Percentiles rank a stretch among this genome's conserved stretches.
Conservation (phyloP, 2,888 invertebrate genomes). For the Sminthurinus aureus region DNA sequence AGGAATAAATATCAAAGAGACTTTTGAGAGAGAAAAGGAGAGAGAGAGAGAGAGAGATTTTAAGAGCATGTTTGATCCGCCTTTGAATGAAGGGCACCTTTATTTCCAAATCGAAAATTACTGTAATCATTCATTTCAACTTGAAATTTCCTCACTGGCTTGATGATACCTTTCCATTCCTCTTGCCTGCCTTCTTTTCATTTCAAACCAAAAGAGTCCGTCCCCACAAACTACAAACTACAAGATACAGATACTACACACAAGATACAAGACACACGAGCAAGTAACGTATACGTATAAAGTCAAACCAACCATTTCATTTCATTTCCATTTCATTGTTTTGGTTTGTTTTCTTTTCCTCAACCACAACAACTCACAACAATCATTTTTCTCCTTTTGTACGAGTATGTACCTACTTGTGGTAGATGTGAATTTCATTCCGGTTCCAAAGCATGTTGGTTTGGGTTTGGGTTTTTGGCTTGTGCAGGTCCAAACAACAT, state of each 20-base stretch:
- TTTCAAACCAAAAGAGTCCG: conserved; percentile 43
- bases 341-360: not conserved
- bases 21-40: conserved; percentile 20
- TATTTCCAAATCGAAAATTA: conserved; percentile 59
- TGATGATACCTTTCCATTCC: conserved; percentile 59
- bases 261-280: not conserved
- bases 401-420: too few relatives aligned
- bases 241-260: not conserved
- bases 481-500: not conserved
- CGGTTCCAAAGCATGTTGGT: not conserved
- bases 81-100: conserved; percentile 57
- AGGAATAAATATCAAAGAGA: conserved; percentile 46
- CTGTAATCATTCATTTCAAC: conserved; percentile 61
- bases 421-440: too few relatives aligned
- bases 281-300: too few relatives aligned
- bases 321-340: not conserved
- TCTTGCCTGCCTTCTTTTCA: conserved; percentile 41
- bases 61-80: conserved; percentile 58
- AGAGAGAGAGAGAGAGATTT: conserved; percentile 24
- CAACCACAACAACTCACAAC: not conserved
- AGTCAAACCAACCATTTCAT: not conserved
- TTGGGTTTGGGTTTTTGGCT: not conserved
- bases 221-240: conserved; percentile 47
- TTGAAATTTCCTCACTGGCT: conserved; percentile 60
- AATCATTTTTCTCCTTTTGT: too few relatives aligned